Evolutionary conservation across 2,797 vertebrate genomes (phyloP), one percentile per base, ranked within the genome.

Genomic region (Gymnocypris eckloni): DNA sequence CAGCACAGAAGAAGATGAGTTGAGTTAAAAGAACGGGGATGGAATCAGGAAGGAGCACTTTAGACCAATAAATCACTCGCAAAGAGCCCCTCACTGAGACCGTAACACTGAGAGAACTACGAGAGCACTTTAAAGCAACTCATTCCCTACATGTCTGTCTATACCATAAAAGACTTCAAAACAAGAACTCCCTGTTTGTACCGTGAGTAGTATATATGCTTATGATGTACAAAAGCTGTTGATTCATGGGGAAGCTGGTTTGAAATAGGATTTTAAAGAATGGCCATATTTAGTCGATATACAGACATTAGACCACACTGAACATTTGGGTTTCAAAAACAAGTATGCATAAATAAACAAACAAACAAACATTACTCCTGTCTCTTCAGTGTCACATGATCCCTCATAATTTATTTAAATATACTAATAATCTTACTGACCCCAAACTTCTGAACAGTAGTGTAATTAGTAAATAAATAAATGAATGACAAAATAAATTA

Each of bases 51-150:
- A 78, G 85, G 52, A 85, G 67, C 87, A 86, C 85, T 88, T 87
- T 81, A 82, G 73, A 70, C 61, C 82, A 81, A 87, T 88, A 88
- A 87, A 88, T 88, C 87, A 87, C 50, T 50, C 22, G 8, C 41
- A 67, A 81, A 76, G 79, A 79, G 81, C 69, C 61, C 28, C 69
- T 80, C 61, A 3, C 54, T 73, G 56, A 81, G 69, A 66, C 69
- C 22, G 37, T 75, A 85, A 79, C 37, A 22, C 83, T 59, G 50
- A 79, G 76, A 85, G 66, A 85, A 71, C 66, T 45, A 48, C 20
- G n/a, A 87, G 76, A 52, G 54, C 86, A 87, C 86, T 87, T 84
- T 87, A 84, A 85, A 81, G 52, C 64, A 85, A 81, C 78, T 75
- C 86, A 61, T 79, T 82, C 50, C 59, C 11, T 71, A 82, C 77